Evolutionary conservation across 1,140 invertebrate genomes (phyloP), one percentile per base, ranked within the genome.

Genomic region (Chironomus striatipennis): DNA sequence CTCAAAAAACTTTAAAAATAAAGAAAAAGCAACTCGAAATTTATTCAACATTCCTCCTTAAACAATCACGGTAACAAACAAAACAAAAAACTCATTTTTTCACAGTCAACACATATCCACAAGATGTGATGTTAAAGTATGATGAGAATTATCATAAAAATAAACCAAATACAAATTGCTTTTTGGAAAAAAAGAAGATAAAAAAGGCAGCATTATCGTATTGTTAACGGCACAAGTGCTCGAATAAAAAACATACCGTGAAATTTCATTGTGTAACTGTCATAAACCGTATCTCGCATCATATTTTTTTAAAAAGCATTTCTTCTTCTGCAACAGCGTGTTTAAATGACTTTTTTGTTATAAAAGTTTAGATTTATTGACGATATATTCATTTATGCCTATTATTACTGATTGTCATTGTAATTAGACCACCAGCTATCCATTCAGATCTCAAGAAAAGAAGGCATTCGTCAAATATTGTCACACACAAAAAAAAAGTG

Each of bases 301-400:
- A 57, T 57, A 57, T 12, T 12, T 57, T 34, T 34, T 34, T 34
- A 2, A 34, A 34, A 34, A 5, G 5, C 24, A 15, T 12, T 5
- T 57, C n/a, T 17, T 17, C 18, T 5, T 57, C n/a, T 17, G 65
- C 18, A 70, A 70, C 65, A 70, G 65, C 65, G 10, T 70, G 65
- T 70, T 70, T n/a, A 70, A 70, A 70, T 70, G 65, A 20, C 65
- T 70, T 20, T 57, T 70, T 70, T 20, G 65, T 70, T 34, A 34
- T 34, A 5, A 21, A 18, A 70, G 20, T 20, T 18, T 20, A 20
- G 18, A 57, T 57, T 57, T 12, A 57, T 34, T 57, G 47, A 57
- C 12, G 47, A 57, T 57, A n/a, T 57, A 57, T 57, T 57, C 15
- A 10, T n/a, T 57, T 15, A n/a, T 57, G 47, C 12, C 15, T 47